A percentile compares a stretch with the other conserved stretches of the same genome.
Evolutionary conservation across 2,797 vertebrate species (phyloP).

Genomic region (Enteromius viviparus): DNA sequence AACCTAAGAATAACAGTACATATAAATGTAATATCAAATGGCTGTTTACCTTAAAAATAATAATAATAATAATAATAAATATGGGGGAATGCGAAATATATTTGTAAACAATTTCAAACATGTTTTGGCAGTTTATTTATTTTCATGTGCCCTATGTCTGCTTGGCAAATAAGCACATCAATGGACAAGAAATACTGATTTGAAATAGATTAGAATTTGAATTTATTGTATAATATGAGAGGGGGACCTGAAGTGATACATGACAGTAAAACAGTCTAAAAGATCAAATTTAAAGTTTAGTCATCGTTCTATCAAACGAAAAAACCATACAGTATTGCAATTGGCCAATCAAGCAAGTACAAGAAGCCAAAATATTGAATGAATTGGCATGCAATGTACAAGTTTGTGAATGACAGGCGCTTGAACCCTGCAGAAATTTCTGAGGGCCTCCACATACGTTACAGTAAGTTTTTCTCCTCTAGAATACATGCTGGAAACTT

Average conservation of each 20-base stretch:
- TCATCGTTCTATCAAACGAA: no score
- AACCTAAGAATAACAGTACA: no score
- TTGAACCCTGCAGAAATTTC: background rate
- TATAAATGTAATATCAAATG: no score
- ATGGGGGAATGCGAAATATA: background rate
- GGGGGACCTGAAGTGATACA: background rate
- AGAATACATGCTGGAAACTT: slow-evolving; percentile 35
- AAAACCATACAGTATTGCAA: background rate
- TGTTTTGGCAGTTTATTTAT: background rate
- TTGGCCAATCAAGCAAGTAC: background rate
- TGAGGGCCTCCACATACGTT: slow-evolving; percentile 9
- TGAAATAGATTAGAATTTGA: background rate
- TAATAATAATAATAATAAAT: no score
- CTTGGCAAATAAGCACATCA: background rate
- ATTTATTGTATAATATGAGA: background rate
- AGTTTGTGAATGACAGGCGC: background rate
- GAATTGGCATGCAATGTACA: background rate
- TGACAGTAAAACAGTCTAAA: background rate
- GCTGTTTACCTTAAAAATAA: background rate
- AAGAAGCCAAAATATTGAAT: background rate
- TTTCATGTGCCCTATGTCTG: background rate
- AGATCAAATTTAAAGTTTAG: background rate
- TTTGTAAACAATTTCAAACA: background rate
- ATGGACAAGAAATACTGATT: background rate
- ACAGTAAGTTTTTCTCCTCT: slow-evolving; percentile 1